Percentiles rank a stretch among this genome's conserved stretches.
These are phyloP conservation scores for Drosophila melanocephala DNA, from an alignment of 2,888 invertebrate species.

Conservation along the genomic window DNA sequence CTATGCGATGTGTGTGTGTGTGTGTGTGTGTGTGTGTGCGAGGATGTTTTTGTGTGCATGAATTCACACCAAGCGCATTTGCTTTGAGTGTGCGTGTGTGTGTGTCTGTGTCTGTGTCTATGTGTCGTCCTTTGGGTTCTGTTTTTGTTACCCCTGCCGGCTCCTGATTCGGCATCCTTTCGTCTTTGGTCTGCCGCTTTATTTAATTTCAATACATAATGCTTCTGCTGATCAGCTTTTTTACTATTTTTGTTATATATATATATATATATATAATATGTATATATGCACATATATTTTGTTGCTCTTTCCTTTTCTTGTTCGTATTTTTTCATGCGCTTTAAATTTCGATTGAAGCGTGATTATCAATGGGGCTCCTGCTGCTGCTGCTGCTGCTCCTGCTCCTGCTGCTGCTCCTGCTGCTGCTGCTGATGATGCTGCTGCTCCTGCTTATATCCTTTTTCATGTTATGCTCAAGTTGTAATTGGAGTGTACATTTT, in stretches of 20 bases:
- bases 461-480: conserved; percentile 72
- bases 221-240: conserved; percentile 22
- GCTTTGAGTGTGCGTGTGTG: not conserved
- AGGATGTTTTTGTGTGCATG: conserved; percentile 36
- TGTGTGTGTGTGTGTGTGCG: conserved; percentile 5
- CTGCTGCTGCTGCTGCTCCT: not conserved
- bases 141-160: conserved; percentile 21
- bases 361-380: conserved; percentile 42
- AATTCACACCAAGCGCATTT: conserved; percentile 39
- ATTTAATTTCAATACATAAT: conserved; percentile 53
- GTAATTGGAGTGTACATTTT: conserved; percentile 77
- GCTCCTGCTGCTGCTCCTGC: conserved; percentile 6
- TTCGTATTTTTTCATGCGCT: conserved; percentile 48
- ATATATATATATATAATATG: not conserved
- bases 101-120: not conserved
- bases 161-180: conserved; percentile 2
- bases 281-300: conserved; percentile 2
- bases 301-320: conserved; percentile 15
- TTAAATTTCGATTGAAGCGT: conserved; percentile 61
- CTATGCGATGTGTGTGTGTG: not conserved
- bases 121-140: conserved; percentile 25
- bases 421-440: not conserved
- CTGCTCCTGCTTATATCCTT: conserved; percentile 30
- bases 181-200: conserved; percentile 13
- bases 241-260: not conserved